Percentiles rank a stretch among this genome's conserved stretches.
Evolutionary conservation across 1,140 invertebrate species (phyloP).

Genomic region (Orchesella cincta): DNA sequence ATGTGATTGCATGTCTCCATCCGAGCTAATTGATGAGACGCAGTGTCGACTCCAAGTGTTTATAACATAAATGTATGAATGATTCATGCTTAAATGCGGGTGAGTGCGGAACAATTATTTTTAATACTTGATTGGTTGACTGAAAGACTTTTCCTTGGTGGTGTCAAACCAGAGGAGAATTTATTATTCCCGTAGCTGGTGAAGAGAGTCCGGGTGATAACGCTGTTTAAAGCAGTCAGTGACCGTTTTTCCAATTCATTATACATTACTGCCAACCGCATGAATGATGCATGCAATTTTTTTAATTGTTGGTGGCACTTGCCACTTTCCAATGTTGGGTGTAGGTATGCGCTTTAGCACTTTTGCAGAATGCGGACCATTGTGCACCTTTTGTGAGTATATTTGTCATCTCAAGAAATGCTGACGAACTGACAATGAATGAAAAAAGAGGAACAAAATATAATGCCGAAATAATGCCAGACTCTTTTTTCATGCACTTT

Average conservation of each 20-base stretch:
- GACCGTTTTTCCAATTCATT: not conserved
- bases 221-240: not conserved
- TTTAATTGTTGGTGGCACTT: not conserved
- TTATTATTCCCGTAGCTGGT: too few relatives aligned
- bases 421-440: constrained; percentile 12
- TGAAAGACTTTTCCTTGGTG: not conserved
- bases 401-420: not conserved
- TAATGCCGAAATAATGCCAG: constrained; percentile 17
- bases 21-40: not conserved
- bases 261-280: not conserved
- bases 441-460: not conserved
- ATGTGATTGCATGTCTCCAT: not conserved
- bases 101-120: not conserved
- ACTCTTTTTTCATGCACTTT: not conserved
- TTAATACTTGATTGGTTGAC: not conserved
- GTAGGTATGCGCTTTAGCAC: not conserved
- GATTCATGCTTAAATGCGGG: not conserved
- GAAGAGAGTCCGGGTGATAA: too few relatives aligned
- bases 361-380: not conserved
- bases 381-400: not conserved
- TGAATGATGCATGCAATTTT: not conserved
- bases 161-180: too few relatives aligned
- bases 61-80: not conserved
- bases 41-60: not conserved
- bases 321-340: not conserved